These are phyloP conservation scores for Gorsachius magnificus DNA, from an alignment of 2,797 vertebrate species.

Conservation along the genomic window DNA sequence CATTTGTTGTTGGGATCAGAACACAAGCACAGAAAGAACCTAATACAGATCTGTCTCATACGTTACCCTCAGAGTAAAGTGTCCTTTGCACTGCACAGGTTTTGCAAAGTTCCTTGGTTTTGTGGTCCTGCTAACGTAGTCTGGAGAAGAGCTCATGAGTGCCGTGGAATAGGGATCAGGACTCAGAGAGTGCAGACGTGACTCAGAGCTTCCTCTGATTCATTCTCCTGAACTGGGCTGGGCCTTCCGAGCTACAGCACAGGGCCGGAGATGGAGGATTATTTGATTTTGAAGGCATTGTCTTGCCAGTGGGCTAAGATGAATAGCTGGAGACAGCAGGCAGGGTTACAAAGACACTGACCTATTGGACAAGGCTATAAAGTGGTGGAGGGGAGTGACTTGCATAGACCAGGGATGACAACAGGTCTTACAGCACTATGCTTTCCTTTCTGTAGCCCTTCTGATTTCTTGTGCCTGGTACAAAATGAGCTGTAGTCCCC, in stretches of 20 bases:
- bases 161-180: neutral
- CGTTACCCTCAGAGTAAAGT: neutral
- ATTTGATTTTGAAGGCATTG: neutral
- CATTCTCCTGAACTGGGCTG: neutral
- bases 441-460: conserved; percentile 1
- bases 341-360: neutral
- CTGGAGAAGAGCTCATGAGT: neutral
- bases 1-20: neutral
- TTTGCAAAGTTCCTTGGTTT: neutral
- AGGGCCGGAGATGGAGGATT: neutral
- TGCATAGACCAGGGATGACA: neutral
- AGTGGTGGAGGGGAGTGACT: neutral
- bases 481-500: neutral
- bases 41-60: neutral
- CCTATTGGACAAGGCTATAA: neutral
- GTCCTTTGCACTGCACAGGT: neutral
- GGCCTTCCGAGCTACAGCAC: neutral
- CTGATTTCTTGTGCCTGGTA: neutral
- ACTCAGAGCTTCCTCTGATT: conserved; percentile 6
- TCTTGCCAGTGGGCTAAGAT: neutral
- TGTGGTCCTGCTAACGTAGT: neutral
- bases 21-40: neutral
- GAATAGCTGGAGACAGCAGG: conserved; percentile 8
- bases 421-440: neutral
- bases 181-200: neutral